Base-by-base conservation (phyloP, 1,140 invertebrate genomes). In the Ceratina australensis region DNA sequence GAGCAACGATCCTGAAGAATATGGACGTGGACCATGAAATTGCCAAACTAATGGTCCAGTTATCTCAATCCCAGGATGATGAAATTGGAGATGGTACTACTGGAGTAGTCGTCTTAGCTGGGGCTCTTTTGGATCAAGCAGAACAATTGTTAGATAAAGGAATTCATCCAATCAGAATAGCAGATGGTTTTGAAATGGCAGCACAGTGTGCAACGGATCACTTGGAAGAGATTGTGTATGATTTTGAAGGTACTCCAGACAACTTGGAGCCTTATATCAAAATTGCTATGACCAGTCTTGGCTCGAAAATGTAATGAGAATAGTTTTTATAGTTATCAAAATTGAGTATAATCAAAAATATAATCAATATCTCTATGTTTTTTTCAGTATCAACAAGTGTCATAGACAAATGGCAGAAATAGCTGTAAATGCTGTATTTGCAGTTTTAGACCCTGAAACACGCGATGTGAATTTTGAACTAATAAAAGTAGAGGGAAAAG, bases 11-110 rank as follows among this genome's bases (percentile, higher is more conserved):
- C 85, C 93, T 99, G 71, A 98, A 99, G 91, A 94, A 98, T 90
- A 99, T 99, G 99, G 98, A 99, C 93, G 98, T 99, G 16, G 98
- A 99, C 22, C 98, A 99, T 92, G 96, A 99, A 94, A 98, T 99
- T 88, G 99, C 98, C 33, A 99, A 99, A 89, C 92, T 99, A 5
- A 97, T 99, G 95, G 99, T 99, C 18, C 98, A 99, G 89, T 92
- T 99, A 59, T 98, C 98, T 16, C 98, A 99, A 91, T 99, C 98
- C 74, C 99, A 99, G 91, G 99, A 99, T 93, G 98, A 99, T 93
- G 99, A 99, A 94, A 99, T 99, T 89, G 99, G 99, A 26, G 99
- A 99, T 94, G 99, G 99, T 56, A 99, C 99, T 16, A 99, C 99
- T 71, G 99, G 99, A 28, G 99, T 99, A 87, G 99, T 99, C 93